Base-by-base conservation (phyloP, 2,888 invertebrate species). In the Omphaloscelis lunosa region DNA sequence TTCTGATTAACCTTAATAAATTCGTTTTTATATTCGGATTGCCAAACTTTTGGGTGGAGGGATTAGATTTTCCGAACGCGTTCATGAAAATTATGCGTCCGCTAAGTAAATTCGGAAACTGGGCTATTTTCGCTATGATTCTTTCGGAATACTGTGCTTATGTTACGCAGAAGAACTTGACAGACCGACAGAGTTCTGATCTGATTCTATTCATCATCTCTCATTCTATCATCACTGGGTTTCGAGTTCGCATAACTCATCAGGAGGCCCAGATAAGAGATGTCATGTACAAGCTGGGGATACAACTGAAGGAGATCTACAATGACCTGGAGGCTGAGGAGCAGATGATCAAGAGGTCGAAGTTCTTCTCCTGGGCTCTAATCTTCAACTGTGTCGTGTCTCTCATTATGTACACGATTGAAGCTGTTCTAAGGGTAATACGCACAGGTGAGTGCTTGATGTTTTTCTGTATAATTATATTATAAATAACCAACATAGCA, bases 141-240 rank as follows among this genome's bases (percentile, higher is more conserved):
- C 0, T 85, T n/a, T 41, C 51, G 1, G 82, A 84, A 74, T 87
- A 72, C 34, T 2, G 53, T 7, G 82, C 89, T 1, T 86, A 75
- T 65, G 74, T 83, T 23, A 90, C 90, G 0, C 91, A 92, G 66
- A 83, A 88, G 3, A 82, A 87, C 39, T 78, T 92, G 72, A 78
- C 85, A 2, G 84, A 88, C 27, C 90, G 65, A 6, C 85, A 85
- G 34, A 65, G n/a, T 61, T 85, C 77, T 34, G 75, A 86, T 41
- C 15, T 77, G 56, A 23, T 87, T 23, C 39, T 85, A 7, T 85
- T 80, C 20, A 39, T 34, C 1, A 61, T 84, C 3, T 12, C 65
- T 39, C 85, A 85, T 29, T 29, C 82, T n/a, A 65, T 77, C 27
- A 12, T 74, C 12, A 68, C 56, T 39, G 72, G 62, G 23, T 85